Conservation (phyloP, 2,888 invertebrate genomes). For the Danaus chrysippus region DNA sequence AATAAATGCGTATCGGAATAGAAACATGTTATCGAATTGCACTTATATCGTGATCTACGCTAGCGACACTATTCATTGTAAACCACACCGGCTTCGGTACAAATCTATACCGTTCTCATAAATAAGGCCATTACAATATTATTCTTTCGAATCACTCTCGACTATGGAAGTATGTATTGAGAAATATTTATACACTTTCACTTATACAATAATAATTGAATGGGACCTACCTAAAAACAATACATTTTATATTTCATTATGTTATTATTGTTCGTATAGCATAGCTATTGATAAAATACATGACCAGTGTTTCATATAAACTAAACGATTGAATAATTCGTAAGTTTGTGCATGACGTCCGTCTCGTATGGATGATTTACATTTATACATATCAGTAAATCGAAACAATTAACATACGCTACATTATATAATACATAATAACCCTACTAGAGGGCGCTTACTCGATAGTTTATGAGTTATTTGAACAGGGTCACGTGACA, state of each 20-base stretch:
- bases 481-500: slow-evolving; percentile 59
- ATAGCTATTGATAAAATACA: slow-evolving; percentile 49
- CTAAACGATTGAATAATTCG: slow-evolving; percentile 54
- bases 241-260: slow-evolving; percentile 48
- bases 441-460: slow-evolving; percentile 63
- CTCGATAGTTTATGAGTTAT: slow-evolving; percentile 60
- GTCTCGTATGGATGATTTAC: slow-evolving; percentile 62
- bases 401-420: slow-evolving; percentile 61
- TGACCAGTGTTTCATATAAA: slow-evolving; percentile 45
- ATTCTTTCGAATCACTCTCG: slow-evolving; percentile 44
- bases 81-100: slow-evolving; percentile 32
- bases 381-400: slow-evolving; percentile 61
- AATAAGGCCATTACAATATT: slow-evolving; percentile 67
- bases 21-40: slow-evolving; percentile 45
- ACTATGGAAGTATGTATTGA: slow-evolving; percentile 64
- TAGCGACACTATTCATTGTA: slow-evolving; percentile 59
- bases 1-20: slow-evolving; percentile 37
- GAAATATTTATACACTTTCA: slow-evolving; percentile 72
- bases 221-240: slow-evolving; percentile 70
- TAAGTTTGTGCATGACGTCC: slow-evolving; percentile 72
- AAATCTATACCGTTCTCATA: slow-evolving; percentile 43
- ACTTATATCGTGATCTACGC: slow-evolving; percentile 54
- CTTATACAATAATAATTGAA: slow-evolving; percentile 73
- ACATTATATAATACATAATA: slow-evolving; percentile 65
- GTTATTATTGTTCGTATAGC: slow-evolving; percentile 67